These are phyloP conservation scores for Anisognathus igniventris DNA, from an alignment of 2,797 vertebrate genomes.

Conservation along the genomic window DNA sequence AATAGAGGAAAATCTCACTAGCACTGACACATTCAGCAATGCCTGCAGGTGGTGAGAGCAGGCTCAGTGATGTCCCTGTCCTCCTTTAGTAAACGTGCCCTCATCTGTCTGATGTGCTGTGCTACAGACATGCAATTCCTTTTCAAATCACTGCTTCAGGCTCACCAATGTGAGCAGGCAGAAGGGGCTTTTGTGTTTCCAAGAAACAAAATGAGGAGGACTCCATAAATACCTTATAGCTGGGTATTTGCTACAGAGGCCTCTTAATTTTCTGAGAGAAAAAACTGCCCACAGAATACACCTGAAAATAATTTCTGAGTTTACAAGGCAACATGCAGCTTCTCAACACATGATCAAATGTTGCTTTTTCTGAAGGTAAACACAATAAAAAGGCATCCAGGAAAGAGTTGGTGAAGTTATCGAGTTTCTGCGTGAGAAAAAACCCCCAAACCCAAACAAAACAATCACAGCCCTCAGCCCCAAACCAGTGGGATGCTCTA, in stretches of 20 bases:
- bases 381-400: neutral
- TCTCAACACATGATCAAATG: neutral
- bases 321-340: slow-evolving; percentile 15
- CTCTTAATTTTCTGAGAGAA: neutral
- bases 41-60: neutral
- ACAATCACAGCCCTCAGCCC: neutral
- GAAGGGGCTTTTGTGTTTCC: neutral
- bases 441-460: neutral
- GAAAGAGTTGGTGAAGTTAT: neutral
- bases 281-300: neutral
- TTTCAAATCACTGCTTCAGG: neutral
- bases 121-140: neutral
- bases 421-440: neutral
- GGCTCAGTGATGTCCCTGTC: neutral
- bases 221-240: neutral
- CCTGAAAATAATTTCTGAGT: slow-evolving; percentile 23
- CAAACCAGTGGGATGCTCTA: neutral
- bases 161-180: neutral
- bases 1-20: neutral
- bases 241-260: neutral
- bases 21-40: neutral
- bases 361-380: neutral
- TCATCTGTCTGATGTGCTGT: neutral
- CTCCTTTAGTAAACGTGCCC: neutral
- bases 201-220: neutral